phyloP scores from a whole-genome alignment of 2,797 vertebrate genomes.

The Synaphobranchus kaupii region DNA sequence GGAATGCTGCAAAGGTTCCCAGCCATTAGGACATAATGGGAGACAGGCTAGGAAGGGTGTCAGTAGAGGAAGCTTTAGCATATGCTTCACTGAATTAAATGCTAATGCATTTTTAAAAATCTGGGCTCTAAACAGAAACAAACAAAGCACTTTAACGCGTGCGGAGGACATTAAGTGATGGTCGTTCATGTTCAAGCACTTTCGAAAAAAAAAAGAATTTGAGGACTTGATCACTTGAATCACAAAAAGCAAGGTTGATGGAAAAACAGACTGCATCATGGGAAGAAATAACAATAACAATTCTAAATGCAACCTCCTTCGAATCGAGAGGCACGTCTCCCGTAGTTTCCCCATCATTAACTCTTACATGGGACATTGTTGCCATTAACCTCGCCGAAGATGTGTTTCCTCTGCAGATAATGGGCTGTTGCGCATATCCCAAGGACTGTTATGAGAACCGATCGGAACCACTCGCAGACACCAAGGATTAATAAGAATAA shows the following conservation, averaged over 20 bases:
- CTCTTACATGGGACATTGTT: not conserved
- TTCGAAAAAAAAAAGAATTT: not conserved
- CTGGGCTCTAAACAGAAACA: slow-evolving; percentile 5
- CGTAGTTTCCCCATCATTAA: not conserved
- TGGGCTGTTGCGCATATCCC: not conserved
- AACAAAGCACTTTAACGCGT: slow-evolving; percentile 9
- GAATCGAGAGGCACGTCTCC: not conserved
- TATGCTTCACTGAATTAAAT: slow-evolving; percentile 28
- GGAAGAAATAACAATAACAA: not conserved
- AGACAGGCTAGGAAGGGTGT: not conserved
- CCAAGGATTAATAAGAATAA: too few relatives aligned
- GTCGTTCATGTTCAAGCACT: not conserved
- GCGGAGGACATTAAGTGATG: not conserved
- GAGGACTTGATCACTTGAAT: not conserved
- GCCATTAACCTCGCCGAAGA: not conserved
- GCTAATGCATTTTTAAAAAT: slow-evolving; percentile 21
- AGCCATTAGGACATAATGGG: slow-evolving; percentile 10
- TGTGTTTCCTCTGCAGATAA: not conserved
- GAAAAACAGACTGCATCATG: not conserved
- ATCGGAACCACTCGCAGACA: too few relatives aligned
- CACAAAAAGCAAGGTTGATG: not conserved
- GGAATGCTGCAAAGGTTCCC: slow-evolving; percentile 20
- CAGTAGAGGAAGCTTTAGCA: not conserved
- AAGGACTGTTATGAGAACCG: too few relatives aligned
- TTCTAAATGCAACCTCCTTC: not conserved